Conservation (phyloP, 2,888 invertebrate species). For the Pristionchus exspectatus region DNA sequence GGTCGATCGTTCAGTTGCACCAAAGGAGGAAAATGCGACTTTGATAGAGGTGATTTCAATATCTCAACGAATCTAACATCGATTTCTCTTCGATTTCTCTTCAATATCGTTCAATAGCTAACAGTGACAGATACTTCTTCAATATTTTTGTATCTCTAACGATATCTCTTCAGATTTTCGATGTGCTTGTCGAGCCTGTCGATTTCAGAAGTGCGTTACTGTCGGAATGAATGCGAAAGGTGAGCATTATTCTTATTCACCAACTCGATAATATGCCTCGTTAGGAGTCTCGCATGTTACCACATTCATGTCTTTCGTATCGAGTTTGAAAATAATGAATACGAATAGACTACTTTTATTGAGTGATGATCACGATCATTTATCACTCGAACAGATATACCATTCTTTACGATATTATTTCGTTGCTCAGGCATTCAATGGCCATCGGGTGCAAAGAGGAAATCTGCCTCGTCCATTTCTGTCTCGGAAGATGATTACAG, state of each 20-base stretch:
- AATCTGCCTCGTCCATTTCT: conserved; percentile 5
- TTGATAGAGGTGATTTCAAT: conserved; percentile 64
- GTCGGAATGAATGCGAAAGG: conserved; percentile 68
- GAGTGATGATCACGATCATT: not conserved
- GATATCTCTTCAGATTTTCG: conserved; percentile 65
- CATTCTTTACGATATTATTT: not conserved
- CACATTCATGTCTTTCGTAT: not conserved
- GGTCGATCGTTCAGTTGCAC: conserved; percentile 64
- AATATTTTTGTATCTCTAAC: no score
- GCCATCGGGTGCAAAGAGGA: not conserved
- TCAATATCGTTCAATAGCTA: no score
- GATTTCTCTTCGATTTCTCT: no score
- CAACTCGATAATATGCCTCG: not conserved
- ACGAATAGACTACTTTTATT: no score
- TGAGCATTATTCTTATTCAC: not conserved
- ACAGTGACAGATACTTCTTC: no score
- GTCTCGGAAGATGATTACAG: conserved; percentile 14
- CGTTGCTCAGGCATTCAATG: conserved; percentile 39
- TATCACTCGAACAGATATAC: not conserved
- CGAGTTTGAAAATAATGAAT: not conserved
- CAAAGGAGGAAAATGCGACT: conserved; percentile 68
- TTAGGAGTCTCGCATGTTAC: no score
- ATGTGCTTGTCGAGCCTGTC: conserved; percentile 70
- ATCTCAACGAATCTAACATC: no score
- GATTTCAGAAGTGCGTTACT: conserved; percentile 67